These are phyloP conservation scores for Erannis defoliaria DNA, from an alignment of 2,888 invertebrate species.

Conservation along the genomic window DNA sequence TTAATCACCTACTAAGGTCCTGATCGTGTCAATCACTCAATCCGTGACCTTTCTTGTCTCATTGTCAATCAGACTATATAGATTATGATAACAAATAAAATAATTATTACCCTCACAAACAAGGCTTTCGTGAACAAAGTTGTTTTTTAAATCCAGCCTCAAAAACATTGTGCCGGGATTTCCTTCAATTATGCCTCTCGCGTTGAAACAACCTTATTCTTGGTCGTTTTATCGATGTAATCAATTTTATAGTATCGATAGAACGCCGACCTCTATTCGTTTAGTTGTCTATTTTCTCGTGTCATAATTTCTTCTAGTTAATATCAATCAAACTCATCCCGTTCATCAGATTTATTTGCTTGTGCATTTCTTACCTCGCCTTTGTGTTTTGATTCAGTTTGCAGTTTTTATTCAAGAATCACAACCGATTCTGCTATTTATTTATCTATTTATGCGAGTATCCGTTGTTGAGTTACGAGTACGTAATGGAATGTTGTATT, in stretches of 20 bases:
- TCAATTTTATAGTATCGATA: not conserved
- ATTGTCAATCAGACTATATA: not conserved
- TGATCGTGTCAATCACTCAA: conserved; percentile 22
- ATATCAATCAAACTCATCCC: not conserved
- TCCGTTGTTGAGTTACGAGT: not conserved
- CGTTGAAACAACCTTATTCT: too few species aligned
- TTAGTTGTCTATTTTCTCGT: not conserved
- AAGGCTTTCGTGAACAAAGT: too few species aligned
- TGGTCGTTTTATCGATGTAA: too few species aligned
- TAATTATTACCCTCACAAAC: too few species aligned
- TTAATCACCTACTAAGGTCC: conserved; percentile 44
- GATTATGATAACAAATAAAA: not conserved
- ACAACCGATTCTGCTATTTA: not conserved
- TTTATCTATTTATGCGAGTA: not conserved
- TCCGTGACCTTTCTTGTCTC: not conserved
- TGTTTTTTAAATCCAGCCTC: not conserved
- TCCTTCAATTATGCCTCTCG: not conserved
- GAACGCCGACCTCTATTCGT: not conserved
- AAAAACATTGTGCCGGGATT: not conserved
- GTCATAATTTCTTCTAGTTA: not conserved
- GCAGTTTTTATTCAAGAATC: not conserved
- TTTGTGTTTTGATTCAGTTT: not conserved
- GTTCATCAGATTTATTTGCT: not conserved
- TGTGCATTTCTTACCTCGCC: not conserved
- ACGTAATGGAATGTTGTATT: not conserved